These are phyloP conservation scores for Delichon dasypus DNA, from an alignment of 2,797 vertebrate genomes.

Conservation along the genomic window DNA sequence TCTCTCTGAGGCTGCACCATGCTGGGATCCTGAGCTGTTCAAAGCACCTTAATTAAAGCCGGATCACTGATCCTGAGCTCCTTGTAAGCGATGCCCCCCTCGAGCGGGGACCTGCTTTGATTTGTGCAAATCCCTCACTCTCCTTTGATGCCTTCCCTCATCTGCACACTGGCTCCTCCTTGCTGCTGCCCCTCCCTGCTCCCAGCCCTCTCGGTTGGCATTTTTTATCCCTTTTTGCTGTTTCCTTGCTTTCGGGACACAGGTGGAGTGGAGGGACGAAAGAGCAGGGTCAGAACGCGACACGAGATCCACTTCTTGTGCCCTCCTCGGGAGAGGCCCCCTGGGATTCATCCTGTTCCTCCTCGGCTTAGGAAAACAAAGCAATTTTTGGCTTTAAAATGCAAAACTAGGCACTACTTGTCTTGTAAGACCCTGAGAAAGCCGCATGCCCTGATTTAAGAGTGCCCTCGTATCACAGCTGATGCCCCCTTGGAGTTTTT, in stretches of 20 bases:
- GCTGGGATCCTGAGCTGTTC: background rate
- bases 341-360: background rate
- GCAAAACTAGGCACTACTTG: background rate
- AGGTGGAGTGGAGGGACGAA: fast-evolving
- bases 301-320: background rate
- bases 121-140: background rate
- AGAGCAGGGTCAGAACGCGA: background rate
- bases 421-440: background rate
- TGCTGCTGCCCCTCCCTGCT: background rate
- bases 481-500: background rate
- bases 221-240: background rate
- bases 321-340: background rate
- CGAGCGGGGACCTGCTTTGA: fast-evolving
- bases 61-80: background rate
- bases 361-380: background rate
- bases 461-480: background rate
- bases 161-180: background rate
- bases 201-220: background rate
- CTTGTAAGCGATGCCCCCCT: background rate
- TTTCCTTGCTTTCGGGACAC: background rate
- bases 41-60: background rate
- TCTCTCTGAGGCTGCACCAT: background rate
- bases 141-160: background rate
- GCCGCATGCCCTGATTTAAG: background rate
- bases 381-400: background rate